These are phyloP conservation scores for Illadopsis cleaveri DNA, from an alignment of 2,113 vertebrate species.

Conservation along the genomic window DNA sequence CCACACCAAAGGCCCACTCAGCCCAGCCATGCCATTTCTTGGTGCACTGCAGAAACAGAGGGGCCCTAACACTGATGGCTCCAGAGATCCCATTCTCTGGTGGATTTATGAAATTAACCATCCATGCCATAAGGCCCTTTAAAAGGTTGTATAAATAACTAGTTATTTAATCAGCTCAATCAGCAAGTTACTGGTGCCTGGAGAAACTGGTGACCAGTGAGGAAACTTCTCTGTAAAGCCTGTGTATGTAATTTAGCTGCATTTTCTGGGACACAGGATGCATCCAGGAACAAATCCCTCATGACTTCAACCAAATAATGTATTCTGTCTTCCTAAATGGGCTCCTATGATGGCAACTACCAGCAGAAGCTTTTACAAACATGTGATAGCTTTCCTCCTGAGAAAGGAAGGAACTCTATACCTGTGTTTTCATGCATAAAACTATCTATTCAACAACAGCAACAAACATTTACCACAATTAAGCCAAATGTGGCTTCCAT, in stretches of 20 bases:
- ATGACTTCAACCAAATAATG: fast-evolving
- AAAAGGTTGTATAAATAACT: not conserved
- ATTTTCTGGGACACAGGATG: not conserved
- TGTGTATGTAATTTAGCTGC: not conserved
- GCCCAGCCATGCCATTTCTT: not conserved
- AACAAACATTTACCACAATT: not conserved
- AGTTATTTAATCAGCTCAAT: not conserved
- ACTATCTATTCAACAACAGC: not conserved
- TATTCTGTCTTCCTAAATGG: not conserved
- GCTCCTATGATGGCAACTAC: not conserved
- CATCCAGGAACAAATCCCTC: not conserved
- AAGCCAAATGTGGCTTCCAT: not conserved
- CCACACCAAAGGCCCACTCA: not conserved
- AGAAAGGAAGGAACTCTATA: not conserved
- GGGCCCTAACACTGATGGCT: not conserved
- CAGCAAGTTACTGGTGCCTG: not conserved
- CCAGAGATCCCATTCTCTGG: not conserved
- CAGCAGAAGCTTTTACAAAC: not conserved
- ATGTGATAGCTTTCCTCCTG: not conserved
- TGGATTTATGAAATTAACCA: not conserved
- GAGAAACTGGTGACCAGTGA: not conserved
- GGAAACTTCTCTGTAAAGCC: not conserved
- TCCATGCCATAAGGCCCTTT: not conserved
- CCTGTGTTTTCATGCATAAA: not conserved
- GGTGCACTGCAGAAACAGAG: not conserved